Evolutionary conservation across 2,888 invertebrate species (phyloP).

Genomic region (Chloromyia formosa): DNA sequence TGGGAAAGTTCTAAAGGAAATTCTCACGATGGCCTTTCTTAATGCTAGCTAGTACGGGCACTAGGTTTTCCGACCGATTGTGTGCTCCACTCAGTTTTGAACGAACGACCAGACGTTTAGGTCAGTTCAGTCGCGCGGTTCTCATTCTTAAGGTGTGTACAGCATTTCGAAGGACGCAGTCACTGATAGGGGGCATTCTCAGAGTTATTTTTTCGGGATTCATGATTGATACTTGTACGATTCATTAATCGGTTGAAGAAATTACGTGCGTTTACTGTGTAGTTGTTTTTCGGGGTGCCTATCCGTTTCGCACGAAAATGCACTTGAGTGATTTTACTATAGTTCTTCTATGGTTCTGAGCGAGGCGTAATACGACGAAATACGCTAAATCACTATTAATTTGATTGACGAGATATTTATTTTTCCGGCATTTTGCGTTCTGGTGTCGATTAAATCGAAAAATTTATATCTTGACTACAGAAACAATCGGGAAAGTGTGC

Average conservation of each 20-base stretch:
- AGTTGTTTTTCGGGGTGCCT: neutral
- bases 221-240: neutral
- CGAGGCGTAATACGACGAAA: neutral
- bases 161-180: neutral
- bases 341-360: neutral
- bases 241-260: neutral
- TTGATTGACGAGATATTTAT: neutral
- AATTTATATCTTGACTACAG: neutral
- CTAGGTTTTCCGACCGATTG: conserved; percentile 22
- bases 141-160: conserved; percentile 35
- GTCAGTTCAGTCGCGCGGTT: conserved; percentile 40
- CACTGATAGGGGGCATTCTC: neutral
- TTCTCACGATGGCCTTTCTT: neutral
- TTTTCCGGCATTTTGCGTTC: neutral
- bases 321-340: neutral
- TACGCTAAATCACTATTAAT: neutral
- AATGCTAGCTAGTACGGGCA: neutral
- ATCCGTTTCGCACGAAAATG: neutral
- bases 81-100: conserved; percentile 26
- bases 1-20: conserved; percentile 24
- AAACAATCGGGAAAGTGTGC: too few species aligned
- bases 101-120: conserved; percentile 31
- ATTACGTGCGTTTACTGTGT: neutral
- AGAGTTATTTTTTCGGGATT: neutral
- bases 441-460: neutral